Base-by-base conservation (phyloP, 2,888 invertebrate genomes). In the Pterostichus niger region DNA sequence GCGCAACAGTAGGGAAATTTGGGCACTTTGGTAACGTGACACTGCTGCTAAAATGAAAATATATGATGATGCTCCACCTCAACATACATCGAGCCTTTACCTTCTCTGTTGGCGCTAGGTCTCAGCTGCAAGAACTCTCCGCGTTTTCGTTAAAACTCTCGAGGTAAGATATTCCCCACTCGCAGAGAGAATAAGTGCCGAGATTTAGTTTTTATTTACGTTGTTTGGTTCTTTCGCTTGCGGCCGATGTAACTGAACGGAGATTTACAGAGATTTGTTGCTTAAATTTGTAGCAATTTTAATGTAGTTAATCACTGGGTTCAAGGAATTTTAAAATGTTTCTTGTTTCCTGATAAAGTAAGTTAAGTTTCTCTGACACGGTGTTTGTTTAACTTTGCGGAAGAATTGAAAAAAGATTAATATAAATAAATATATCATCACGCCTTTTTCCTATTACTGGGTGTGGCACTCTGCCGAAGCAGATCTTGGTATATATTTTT, bases 371-470 rank as follows among this genome's bases (percentile, higher is more conserved):
- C 64, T 35, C 33, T 31, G 35, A 10, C 10, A 35, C 49, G 9
- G 64, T 31, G 35, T 35, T 13, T 35, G 64, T 11, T 64, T 31
- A 64, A 64, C 35, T 64, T 64, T 33, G n/a, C n/a, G 35, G n/a
- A 64, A 64, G 31, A 64, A 64, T 64, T 64, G 59, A 35, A 64
- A 64, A 64, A 64, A 64, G 64, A 64, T 64, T 64, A 64, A 64
- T 64, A 31, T 64, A 59, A 31, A n/a, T n/a, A 2, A 24, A 1
- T 24, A 3, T 2, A 24, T 24, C 24, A 24, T 24, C 24, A 24
- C 24, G 24, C 3, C 24, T 24, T 24, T 24, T 24, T 2, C 24
- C 24, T 3, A 24, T 24, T 24, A 24, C 24, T 24, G 24, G 24
- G 24, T 24, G 24, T 24, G 24, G 24, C 3, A 24, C 24, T 24